phyloP scores from a whole-genome alignment of 1,140 invertebrate genomes.

The Eueides isabella region DNA sequence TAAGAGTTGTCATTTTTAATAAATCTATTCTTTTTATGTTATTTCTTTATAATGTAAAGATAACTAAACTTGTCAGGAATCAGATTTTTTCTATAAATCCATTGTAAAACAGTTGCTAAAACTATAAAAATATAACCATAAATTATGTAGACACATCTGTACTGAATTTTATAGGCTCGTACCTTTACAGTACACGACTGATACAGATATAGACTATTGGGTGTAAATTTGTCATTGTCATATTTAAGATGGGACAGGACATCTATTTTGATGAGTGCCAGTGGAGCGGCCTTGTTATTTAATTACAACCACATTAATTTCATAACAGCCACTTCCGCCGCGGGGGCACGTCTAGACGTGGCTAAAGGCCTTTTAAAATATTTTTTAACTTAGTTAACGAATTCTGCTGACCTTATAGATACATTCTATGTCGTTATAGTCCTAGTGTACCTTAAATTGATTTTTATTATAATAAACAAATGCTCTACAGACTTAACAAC shows the following conservation, averaged over 20 bases:
- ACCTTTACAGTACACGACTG: too few species aligned
- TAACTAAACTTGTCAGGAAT: too few species aligned
- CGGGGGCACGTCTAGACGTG: constrained; percentile 58
- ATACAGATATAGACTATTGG: too few species aligned
- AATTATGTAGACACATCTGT: neutral
- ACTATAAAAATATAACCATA: neutral
- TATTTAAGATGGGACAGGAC: neutral
- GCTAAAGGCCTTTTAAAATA: constrained; percentile 21
- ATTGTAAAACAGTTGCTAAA: neutral
- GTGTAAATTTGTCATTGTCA: neutral
- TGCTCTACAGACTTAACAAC: neutral
- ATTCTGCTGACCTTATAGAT: neutral
- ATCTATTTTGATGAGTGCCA: constrained; percentile 54
- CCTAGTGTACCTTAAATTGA: neutral
- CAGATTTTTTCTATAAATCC: too few species aligned
- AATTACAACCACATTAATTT: constrained; percentile 75
- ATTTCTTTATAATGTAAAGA: too few species aligned
- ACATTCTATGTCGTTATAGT: neutral
- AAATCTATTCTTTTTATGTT: too few species aligned
- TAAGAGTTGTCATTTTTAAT: too few species aligned
- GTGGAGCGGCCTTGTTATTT: constrained; percentile 65
- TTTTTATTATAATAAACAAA: neutral
- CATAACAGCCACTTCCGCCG: constrained; percentile 70
- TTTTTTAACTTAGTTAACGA: constrained; percentile 19
- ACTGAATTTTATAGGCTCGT: too few species aligned